Evolutionary conservation across 2,797 vertebrate species (phyloP).

Genomic region (Coluber constrictor): DNA sequence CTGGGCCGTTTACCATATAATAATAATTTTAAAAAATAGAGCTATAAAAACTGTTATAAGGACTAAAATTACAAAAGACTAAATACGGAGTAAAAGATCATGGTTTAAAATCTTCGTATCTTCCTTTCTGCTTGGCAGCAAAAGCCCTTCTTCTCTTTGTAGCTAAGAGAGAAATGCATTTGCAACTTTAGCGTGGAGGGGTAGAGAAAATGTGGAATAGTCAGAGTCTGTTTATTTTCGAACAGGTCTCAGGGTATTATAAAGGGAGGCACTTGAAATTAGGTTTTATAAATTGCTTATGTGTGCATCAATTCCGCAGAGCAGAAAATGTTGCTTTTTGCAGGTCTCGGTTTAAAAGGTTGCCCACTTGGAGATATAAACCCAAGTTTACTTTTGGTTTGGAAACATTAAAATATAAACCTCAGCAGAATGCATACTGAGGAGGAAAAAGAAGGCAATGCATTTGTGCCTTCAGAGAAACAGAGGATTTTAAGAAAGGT

Average conservation of each 20-base stretch:
- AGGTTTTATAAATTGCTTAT: background rate
- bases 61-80: too few relatives aligned
- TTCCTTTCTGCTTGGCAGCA: slow-evolving; percentile 39
- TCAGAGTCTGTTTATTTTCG: background rate
- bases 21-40: too few relatives aligned
- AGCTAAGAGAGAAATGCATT: background rate
- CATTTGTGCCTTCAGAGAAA: slow-evolving; percentile 34
- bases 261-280: background rate
- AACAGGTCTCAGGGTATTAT: background rate
- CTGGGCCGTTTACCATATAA: too few relatives aligned
- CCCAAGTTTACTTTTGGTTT: slow-evolving; percentile 2
- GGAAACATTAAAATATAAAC: slow-evolving; percentile 31
- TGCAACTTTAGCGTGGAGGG: slow-evolving; percentile 26
- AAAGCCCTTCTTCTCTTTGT: background rate
- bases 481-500: slow-evolving; percentile 24
- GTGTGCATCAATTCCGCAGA: slow-evolving; percentile 7
- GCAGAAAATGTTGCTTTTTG: slow-evolving; percentile 23
- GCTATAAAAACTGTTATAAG: too few relatives aligned
- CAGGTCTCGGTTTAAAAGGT: background rate
- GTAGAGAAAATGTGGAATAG: background rate
- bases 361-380: slow-evolving; percentile 10
- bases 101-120: slow-evolving; percentile 31
- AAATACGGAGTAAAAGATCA: background rate
- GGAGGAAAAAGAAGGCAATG: background rate
- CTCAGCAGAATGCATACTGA: slow-evolving; percentile 27